Percentiles rank a stretch among this genome's conserved stretches.
Conservation (phyloP, 2,113 vertebrate species). For the Rostratula benghalensis region DNA sequence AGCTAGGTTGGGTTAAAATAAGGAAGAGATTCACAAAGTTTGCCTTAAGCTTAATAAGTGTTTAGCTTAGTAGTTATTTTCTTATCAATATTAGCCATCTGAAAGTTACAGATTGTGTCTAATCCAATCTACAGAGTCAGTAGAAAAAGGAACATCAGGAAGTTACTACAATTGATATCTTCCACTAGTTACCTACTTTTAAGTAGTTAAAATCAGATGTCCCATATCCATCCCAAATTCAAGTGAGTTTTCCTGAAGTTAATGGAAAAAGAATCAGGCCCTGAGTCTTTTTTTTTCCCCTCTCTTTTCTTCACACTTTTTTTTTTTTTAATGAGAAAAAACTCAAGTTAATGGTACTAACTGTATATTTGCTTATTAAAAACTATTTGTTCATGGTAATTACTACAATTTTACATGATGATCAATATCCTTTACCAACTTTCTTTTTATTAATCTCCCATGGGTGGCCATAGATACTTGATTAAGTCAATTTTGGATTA, state of each 20-base stretch:
- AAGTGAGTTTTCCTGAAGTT: neutral
- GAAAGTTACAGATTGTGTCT: neutral
- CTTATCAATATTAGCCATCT: neutral
- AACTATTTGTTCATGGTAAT: constrained; percentile 57
- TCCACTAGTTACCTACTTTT: neutral
- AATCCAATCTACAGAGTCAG: neutral
- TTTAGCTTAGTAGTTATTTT: neutral
- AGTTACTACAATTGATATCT: neutral
- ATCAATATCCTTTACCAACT: constrained; percentile 11
- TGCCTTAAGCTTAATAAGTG: neutral
- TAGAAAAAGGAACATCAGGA: neutral
- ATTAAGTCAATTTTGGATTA: constrained; percentile 48
- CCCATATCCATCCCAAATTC: neutral
- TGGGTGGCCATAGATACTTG: constrained; percentile 34
- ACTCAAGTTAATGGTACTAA: neutral
- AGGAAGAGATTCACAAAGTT: neutral
- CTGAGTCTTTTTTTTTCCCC: accelerated
- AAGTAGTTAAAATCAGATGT: neutral
- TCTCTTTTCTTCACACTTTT: neutral
- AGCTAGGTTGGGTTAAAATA: neutral
- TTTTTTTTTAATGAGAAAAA: neutral
- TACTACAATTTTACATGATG: constrained; percentile 35
- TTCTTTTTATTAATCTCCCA: constrained; percentile 38
- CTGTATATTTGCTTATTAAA: constrained; percentile 36
- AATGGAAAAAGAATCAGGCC: neutral